Base-by-base conservation (phyloP, 2,888 invertebrate species). In the Mechanitis messenoides region DNA sequence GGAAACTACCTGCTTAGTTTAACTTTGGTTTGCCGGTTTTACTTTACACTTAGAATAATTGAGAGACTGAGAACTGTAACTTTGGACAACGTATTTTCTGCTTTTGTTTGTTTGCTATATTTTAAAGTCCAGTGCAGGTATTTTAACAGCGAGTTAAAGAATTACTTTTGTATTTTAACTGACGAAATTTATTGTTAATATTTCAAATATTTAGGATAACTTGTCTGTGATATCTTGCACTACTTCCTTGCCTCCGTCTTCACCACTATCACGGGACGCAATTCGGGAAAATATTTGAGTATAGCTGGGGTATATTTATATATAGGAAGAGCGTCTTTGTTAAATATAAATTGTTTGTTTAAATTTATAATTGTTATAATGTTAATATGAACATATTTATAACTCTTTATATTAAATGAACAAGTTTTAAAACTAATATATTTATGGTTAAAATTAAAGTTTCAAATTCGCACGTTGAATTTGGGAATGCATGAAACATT, bases 401-500 rank as follows among this genome's bases (percentile, higher is more conserved):
- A 11, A 31, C 31, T 50, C 50, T 9, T 2, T 9, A 2, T 50
- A 50, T 50, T 31, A 31, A 50, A 50, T 11, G 9, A 50, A 50
- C 31, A 11, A 28, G 11, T 50, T 50, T 50, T 4, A 47, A 47
- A 47, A 47, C 47, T 47, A 47, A 50, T n/a, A 50, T 50, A 50
- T 50, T 31, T 31, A 9, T 31, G 31, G 31, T 50, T 31, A 9
- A 50, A 50, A 50, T 31, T 50, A 31, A 50, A 50, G 31, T 42
- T 31, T 31, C 50, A 31, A 50, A 31, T 50, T 50, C 4, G 50
- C 50, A 50, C 50, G 31, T 28, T 50, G 50, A 50, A 28, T 31
- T 31, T 11, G 31, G 9, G 31, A 50, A 50, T 50, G 50, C 50
- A 64, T 55, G 78, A 77, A 82, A 83, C 84, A 84, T 80, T 84